Evolutionary conservation across 1,140 invertebrate genomes (phyloP), one percentile per base, ranked within the genome.

Genomic region (Leptinotarsa defecta): DNA sequence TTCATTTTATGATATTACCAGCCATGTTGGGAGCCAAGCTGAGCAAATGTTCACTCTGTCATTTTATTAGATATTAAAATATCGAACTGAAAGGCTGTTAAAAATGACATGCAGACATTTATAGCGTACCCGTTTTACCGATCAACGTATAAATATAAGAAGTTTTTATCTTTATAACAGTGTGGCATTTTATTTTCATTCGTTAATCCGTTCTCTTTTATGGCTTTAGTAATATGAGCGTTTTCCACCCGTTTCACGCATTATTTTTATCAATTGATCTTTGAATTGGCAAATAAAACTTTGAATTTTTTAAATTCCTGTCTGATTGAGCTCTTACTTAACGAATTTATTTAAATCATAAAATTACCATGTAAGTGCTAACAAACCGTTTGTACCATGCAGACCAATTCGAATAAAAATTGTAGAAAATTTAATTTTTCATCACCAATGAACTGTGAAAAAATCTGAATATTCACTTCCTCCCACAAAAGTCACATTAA

Each of bases 11-110:
- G 71, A 70, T 61, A 63, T 65, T 65, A 34, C 17, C 20, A 65
- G 20, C 64, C 64, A 65, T 65, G 64, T 65, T 65, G 20, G 64
- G 6, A 65, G 64, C 64, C 64, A 65, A 65, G 76, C 73, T 74
- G 76, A 67, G 76, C 61, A 71, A 76, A 74, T 68, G 72, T 76
- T 71, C 43, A 17, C 52, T 43, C 63, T 71, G 75, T 74, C 68
- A 74, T 77, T 77, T 77, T 77, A 77, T 74, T 77, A 71, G 67
- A 74, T 77, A 77, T 77, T 77, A 76, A 77, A 77, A 77, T 77
- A 77, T 77, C 67, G 76, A 71, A 68, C 76, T 52, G 73, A 65
- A 61, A 49, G 76, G 49, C 73, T 71, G 68, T 77, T 74, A 77
- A 77, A 77, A 77, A 77, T 77, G 70, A 77, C 73, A 75, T 73